These are phyloP conservation scores for Seriola rivoliana DNA, from an alignment of 2,113 vertebrate genomes.

Conservation along the genomic window DNA sequence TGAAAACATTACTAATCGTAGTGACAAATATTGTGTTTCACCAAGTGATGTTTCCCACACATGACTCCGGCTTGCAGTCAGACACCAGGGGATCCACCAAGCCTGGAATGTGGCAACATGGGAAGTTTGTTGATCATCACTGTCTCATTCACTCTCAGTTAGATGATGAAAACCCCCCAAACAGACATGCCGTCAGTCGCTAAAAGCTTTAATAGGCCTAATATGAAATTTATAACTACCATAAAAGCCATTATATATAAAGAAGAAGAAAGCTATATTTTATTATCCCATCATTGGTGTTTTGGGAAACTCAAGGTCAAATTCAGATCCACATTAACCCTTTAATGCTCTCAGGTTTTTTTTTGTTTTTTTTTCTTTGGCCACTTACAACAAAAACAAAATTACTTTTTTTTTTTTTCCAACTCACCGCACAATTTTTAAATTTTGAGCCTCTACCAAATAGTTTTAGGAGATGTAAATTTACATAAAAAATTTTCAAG, in stretches of 20 bases:
- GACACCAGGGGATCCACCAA: neutral
- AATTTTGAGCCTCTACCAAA: neutral
- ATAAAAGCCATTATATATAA: conserved; percentile 11
- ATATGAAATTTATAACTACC: neutral
- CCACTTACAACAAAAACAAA: neutral
- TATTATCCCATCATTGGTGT: neutral
- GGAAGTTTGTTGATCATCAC: conserved; percentile 49
- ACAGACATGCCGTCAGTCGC: conserved; percentile 3
- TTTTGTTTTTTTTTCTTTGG: neutral
- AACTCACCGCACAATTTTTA: neutral
- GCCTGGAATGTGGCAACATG: conserved; percentile 50
- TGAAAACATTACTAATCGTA: conserved; percentile 8
- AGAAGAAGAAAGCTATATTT: neutral
- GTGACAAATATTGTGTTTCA: conserved; percentile 36
- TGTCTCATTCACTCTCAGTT: neutral
- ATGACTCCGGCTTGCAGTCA: conserved; percentile 10
- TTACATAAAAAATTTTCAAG: too few species aligned
- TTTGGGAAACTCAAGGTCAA: conserved; percentile 28
- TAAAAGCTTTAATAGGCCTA: conserved; percentile 21
- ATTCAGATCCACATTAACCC: conserved; percentile 9
- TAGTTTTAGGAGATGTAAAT: too few species aligned
- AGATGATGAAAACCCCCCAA: conserved; percentile 23
- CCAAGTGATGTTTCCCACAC: conserved; percentile 61
- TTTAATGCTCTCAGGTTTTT: neutral
- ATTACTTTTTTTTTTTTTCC: neutral